Base-by-base conservation (phyloP, 2,797 vertebrate genomes). In the Halcyon leucocephala region DNA sequence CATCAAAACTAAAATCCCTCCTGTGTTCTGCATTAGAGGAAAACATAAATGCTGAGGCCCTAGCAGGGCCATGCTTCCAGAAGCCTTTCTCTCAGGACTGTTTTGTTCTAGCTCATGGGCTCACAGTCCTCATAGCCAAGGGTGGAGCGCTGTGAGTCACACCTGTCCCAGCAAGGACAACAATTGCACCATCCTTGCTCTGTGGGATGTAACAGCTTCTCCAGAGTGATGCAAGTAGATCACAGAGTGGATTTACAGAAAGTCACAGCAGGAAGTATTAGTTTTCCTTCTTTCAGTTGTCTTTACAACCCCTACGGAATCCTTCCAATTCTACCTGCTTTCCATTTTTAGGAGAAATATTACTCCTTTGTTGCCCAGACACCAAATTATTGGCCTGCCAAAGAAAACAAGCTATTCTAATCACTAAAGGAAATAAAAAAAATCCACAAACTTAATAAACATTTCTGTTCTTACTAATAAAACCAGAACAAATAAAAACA, bases 71-170 rank as follows among this genome's bases (percentile, higher is more conserved):
- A 0, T 46, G 49, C 12, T 92, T 15, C 19, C 62, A 61, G n/a
- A 70, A 67, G 8, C 31, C 5, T 33, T 71, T 33, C 65, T 71
- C 44, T n/a, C 16, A 15, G 46, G 39, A 65, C 20, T 41, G 14
- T 10, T 78, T 21, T 41, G 17, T 39, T 72, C 24, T 73, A 80
- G 28, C 29, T 87, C 13, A 8, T 0, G 0, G 20, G 55, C 26
- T 51, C 54, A 4, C 2, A 26, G 25, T 8, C 19, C 22, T 46
- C 9, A 41, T 5, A 12, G 48, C 57, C 55, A 89, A 85, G 67
- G 78, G 81, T 49, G 83, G 78, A 85, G 71, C 0, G 1, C n/a
- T 35, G 19, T 46, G 77, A 93, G 62, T 51, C 80, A 93, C 77
- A 96, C 44, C 28, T 89, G 42, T 5, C 51, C 35, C 78, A 51